Conservation (phyloP, 2,113 vertebrate genomes). For the Equus quagga region DNA sequence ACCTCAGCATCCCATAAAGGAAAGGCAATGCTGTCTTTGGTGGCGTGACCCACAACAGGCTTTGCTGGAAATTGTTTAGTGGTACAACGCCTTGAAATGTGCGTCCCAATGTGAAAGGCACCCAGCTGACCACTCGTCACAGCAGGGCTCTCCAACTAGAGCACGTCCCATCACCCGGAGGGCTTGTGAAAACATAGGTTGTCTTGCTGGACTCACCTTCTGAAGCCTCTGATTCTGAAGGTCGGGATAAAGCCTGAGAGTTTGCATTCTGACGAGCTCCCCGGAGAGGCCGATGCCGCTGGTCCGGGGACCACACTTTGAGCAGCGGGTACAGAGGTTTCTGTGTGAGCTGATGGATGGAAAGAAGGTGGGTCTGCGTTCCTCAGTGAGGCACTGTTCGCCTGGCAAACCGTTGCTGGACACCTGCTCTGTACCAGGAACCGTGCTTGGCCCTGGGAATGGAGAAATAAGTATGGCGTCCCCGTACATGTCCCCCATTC, state of each 20-base stretch:
- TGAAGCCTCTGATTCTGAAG: background rate
- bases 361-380: background rate
- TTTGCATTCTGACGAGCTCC: background rate
- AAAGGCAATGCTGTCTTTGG: background rate
- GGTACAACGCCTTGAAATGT: background rate
- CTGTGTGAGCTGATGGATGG: background rate
- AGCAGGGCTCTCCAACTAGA: background rate
- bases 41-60: background rate
- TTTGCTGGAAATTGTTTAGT: background rate
- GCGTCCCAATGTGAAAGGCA: too few species aligned
- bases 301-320: background rate
- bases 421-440: background rate
- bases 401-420: too few species aligned
- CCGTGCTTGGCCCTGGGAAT: background rate
- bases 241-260: too few species aligned
- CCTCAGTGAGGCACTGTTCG: fast-evolving
- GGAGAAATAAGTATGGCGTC: background rate
- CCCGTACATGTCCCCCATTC: background rate
- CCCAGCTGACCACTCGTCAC: too few species aligned
- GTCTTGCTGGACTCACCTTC: too few species aligned
- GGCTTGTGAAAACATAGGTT: background rate
- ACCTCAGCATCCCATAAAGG: background rate
- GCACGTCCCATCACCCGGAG: background rate
- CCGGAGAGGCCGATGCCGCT: background rate
- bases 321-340: too few species aligned